Conservation (phyloP, 2,113 vertebrate species). For the Furnarius figulus region DNA sequence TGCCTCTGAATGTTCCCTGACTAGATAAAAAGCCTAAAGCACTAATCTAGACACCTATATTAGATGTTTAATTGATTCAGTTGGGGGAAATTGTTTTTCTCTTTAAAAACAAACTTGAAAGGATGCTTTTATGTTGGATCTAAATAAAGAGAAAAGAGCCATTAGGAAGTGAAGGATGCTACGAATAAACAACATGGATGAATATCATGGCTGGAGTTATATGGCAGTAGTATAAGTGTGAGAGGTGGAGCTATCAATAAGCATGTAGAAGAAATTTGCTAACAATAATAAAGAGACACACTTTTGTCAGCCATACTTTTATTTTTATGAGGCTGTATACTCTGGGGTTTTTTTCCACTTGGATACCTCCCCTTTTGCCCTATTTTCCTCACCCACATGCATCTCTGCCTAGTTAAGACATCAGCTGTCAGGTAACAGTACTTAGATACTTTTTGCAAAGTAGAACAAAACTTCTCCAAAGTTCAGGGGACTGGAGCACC, state of each 20-base stretch:
- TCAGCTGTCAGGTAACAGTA: neutral
- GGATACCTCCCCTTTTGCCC: neutral
- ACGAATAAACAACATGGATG: neutral
- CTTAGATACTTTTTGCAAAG: neutral
- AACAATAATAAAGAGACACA: neutral
- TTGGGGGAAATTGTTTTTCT: conserved; percentile 15
- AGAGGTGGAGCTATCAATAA: neutral
- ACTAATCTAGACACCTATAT: neutral
- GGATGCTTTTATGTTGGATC: neutral
- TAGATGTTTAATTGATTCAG: conserved; percentile 35
- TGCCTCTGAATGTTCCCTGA: neutral
- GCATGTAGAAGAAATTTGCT: neutral
- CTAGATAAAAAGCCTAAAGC: conserved; percentile 22
- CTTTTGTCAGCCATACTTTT: neutral
- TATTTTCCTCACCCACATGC: neutral
- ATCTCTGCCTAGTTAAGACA: neutral
- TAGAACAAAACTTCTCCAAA: neutral
- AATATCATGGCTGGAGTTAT: neutral
- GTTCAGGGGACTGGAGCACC: neutral
- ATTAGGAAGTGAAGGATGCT: neutral
- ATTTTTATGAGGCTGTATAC: neutral
- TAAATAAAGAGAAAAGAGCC: conserved; percentile 16
- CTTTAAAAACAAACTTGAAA: conserved; percentile 43
- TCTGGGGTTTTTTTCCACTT: neutral
- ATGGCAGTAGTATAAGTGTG: neutral